Evolutionary conservation across 2,113 vertebrate genomes (phyloP), one percentile per base, ranked within the genome.

Genomic region (Athene cunicularia): DNA sequence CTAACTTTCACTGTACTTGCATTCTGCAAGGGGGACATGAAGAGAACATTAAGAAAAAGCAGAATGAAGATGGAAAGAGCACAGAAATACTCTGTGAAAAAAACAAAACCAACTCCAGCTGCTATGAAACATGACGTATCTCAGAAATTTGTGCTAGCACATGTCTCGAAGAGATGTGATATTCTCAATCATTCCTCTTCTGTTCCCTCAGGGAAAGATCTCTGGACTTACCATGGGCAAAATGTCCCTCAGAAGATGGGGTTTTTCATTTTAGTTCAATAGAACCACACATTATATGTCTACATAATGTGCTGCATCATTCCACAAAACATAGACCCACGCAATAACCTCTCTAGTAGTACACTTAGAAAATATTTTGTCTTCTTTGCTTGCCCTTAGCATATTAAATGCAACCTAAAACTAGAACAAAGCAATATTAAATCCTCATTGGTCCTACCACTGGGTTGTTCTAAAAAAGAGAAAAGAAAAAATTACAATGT

Each of bases 381-480:
- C 8, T 3, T 59, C 58, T 55, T 72, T 22, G 16, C 37, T 59
- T 47, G 10, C 11, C 72, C 8, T 71, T 41, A 28, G 33, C 8
- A 11, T 5, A 33, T 13, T 6, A 43, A 70, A 14, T 13, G 12
- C n/a, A 66, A 67, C 1, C 0, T 32, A 55, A 74, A 37, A 8
- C 45, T 58, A 32, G 4, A 55, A 58, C 9, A 66, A 58, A 41
- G 12, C 33, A 77, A 13, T 19, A 21, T 24, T 37, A 33, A 50
- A 27, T 30, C 21, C 26, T 74, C 32, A 17, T 11, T 18, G 28
- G 8, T 67, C 27, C 23, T 50, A 23, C 41, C 24, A 55, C 24
- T 23, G 13, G 8, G 14, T 50, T 68, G 20, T 39, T 58, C 43
- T 12, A 22, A 21, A 8, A 20, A 8, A 20, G 3, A 3, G 4